phyloP scores from a whole-genome alignment of 92 coral and sea anemone genomes.

The Epizoanthus scotinus region DNA sequence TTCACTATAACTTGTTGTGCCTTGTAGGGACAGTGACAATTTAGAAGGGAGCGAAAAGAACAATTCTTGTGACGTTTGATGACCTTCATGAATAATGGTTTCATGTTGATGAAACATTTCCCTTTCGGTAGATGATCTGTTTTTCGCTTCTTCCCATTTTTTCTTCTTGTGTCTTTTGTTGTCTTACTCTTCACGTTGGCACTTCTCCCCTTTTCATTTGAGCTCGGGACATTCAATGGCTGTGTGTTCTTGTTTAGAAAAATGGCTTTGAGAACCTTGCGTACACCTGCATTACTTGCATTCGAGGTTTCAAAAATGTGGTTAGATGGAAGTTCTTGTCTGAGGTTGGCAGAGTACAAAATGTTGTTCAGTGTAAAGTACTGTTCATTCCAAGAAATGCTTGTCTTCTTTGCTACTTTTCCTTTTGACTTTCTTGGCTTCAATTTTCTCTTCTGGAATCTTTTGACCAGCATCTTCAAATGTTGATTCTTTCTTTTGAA shows the following conservation, averaged over 20 bases:
- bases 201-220: no score
- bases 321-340: conserved; percentile 45
- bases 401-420: neutral
- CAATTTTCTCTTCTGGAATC: neutral
- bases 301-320: conserved; percentile 56
- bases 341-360: conserved; percentile 33
- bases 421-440: neutral
- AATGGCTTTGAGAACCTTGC: conserved; percentile 47
- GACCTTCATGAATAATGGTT: conserved; percentile 42
- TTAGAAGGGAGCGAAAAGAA: conserved; percentile 52
- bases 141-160: neutral
- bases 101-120: conserved; percentile 48
- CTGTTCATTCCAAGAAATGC: conserved; percentile 16
- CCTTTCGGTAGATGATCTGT: conserved; percentile 56
- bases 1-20: neutral
- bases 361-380: conserved; percentile 34
- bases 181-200: neutral
- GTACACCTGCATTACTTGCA: conserved; percentile 58
- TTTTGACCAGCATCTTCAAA: neutral
- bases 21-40: conserved; percentile 55
- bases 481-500: neutral
- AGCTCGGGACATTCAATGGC: no score
- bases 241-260: conserved; percentile 30
- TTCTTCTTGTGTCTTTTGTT: neutral
- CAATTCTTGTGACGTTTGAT: conserved; percentile 65